Conservation (phyloP, 2,888 invertebrate genomes). For the Lysandra bellargus region DNA sequence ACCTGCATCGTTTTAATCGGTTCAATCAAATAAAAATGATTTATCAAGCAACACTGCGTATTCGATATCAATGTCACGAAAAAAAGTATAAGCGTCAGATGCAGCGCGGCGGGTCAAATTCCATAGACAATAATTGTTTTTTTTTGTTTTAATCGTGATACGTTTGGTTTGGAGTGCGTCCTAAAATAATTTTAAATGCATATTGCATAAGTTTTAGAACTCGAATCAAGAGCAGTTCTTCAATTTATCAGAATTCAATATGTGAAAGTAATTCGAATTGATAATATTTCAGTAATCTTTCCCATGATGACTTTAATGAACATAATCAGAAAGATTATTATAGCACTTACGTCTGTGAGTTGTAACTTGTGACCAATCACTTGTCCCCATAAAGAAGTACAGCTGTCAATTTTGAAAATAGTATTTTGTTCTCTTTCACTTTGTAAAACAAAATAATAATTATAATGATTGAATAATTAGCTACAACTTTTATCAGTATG, state of each 20-base stretch:
- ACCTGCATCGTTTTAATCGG: conserved; percentile 62
- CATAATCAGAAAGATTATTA: conserved; percentile 8
- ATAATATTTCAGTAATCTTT: neutral
- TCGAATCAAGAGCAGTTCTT: no score
- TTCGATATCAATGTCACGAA: conserved; percentile 37
- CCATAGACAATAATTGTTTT: neutral
- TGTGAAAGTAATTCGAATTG: neutral
- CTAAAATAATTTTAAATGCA: no score
- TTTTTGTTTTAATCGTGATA: neutral
- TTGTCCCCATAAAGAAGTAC: neutral
- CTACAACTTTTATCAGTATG: neutral
- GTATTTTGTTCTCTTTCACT: neutral
- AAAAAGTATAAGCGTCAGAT: conserved; percentile 33
- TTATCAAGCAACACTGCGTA: conserved; percentile 42
- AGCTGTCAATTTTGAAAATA: neutral
- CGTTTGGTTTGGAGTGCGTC: neutral
- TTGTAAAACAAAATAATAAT: neutral
- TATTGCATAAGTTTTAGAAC: no score
- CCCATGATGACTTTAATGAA: conserved; percentile 23
- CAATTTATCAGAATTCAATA: neutral
- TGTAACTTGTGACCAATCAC: neutral
- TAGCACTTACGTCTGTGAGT: neutral
- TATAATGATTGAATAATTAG: neutral
- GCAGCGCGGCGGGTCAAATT: neutral
- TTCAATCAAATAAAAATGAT: conserved; percentile 48